These are phyloP conservation scores for Ophthalmolycus amberensis DNA, from an alignment of 2,113 vertebrate genomes.

Conservation along the genomic window DNA sequence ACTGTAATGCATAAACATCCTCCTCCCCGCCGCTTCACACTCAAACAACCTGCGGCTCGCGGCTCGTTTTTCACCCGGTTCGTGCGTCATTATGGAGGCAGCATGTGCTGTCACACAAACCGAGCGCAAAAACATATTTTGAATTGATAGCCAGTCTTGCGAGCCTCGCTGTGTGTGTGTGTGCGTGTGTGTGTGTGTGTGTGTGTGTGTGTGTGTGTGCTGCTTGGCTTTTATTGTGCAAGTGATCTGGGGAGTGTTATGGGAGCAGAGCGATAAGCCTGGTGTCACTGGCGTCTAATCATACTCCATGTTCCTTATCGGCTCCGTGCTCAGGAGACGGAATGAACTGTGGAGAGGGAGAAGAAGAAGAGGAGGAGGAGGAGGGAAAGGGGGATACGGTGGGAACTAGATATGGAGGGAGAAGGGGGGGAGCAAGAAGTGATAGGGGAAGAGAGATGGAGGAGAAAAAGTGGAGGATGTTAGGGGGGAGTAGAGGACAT, in stretches of 20 bases:
- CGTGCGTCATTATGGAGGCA: conserved; percentile 44
- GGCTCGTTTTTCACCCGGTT: conserved; percentile 46
- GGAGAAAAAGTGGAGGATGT: conserved; percentile 34
- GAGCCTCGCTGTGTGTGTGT: conserved; percentile 20
- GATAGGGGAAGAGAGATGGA: neutral
- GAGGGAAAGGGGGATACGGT: conserved; percentile 4
- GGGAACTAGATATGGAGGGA: conserved; percentile 36
- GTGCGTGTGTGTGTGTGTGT: conserved; percentile 20
- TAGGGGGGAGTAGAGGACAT: conserved; percentile 24
- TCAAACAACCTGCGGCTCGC: conserved; percentile 30
- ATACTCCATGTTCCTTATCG: conserved; percentile 71
- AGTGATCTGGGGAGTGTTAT: conserved; percentile 64
- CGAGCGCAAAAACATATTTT: conserved; percentile 46
- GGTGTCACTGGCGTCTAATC: conserved; percentile 74
- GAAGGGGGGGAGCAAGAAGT: conserved; percentile 8
- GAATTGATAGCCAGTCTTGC: conserved; percentile 35
- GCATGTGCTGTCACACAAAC: conserved; percentile 44
- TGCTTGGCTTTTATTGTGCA: conserved; percentile 54
- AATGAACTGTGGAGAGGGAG: conserved; percentile 44
- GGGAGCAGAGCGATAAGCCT: conserved; percentile 68
- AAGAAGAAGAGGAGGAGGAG: neutral
- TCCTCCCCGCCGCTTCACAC: conserved; percentile 26
- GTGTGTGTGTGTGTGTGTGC: conserved; percentile 26
- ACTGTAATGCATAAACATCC: conserved; percentile 16
- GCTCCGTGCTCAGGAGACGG: conserved; percentile 55